Conservation (phyloP, 2,113 vertebrate species). For the Colistium nudipinnis region DNA sequence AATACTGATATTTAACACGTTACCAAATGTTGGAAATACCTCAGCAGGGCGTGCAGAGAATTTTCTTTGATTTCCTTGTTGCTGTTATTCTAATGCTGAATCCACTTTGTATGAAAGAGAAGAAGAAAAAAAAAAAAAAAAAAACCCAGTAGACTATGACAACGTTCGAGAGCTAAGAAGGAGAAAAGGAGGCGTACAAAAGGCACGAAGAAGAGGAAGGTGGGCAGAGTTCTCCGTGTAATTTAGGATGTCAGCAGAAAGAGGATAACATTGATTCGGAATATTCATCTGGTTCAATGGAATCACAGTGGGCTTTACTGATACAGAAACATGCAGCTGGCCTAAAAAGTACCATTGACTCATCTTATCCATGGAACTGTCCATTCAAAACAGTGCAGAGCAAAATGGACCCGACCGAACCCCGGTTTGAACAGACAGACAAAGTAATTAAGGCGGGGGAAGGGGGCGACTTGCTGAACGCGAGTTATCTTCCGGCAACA, state of each 20-base stretch:
- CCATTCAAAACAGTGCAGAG: not conserved
- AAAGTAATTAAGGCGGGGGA: slow-evolving; percentile 5
- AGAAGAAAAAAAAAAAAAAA: too few relatives aligned
- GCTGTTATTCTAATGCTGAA: not conserved
- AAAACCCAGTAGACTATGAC: too few relatives aligned
- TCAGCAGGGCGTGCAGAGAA: not conserved
- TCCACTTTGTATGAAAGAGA: too few relatives aligned
- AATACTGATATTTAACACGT: slow-evolving; percentile 43
- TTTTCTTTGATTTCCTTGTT: not conserved
- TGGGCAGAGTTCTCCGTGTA: too few relatives aligned
- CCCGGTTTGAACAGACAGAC: not conserved
- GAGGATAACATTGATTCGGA: not conserved
- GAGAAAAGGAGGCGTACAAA: not conserved
- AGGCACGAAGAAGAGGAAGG: not conserved
- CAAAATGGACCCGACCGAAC: slow-evolving; percentile 2
- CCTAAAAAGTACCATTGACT: not conserved
- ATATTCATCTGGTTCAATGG: too few relatives aligned
- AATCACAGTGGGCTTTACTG: not conserved
- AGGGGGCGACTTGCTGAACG: too few relatives aligned
- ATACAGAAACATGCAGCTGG: not conserved
- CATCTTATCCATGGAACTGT: not conserved
- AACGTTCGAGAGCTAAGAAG: too few relatives aligned
- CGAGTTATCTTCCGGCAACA: slow-evolving; percentile 8
- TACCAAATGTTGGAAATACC: slow-evolving; percentile 23
- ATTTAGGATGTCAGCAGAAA: not conserved